phyloP scores from a whole-genome alignment of 2,797 vertebrate genomes.

The Xenopus petersii region DNA sequence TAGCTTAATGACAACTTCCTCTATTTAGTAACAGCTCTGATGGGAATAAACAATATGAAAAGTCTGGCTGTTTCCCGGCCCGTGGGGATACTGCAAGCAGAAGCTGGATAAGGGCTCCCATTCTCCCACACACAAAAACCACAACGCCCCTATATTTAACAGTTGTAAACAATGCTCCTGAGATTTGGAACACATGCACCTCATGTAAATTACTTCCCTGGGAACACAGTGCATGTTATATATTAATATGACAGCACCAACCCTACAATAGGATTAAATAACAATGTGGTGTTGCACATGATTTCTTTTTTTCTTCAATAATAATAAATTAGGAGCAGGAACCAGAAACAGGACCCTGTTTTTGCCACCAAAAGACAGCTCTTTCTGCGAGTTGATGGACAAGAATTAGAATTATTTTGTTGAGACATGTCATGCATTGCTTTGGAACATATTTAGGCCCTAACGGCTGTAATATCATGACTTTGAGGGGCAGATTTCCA shows the following conservation, averaged over 20 bases:
- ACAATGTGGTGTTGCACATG: neutral
- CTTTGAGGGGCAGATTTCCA: too few species aligned
- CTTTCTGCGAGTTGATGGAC: too few species aligned
- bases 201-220: neutral
- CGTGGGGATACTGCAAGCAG: conserved; percentile 27
- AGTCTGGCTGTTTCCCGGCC: conserved; percentile 50
- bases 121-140: conserved; percentile 23
- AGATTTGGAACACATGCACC: neutral
- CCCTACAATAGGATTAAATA: neutral
- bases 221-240: neutral
- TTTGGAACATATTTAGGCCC: too few species aligned
- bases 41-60: conserved; percentile 56
- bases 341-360: neutral
- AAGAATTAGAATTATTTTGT: too few species aligned
- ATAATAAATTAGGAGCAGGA: neutral
- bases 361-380: too few species aligned
- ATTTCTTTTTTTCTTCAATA: too few species aligned
- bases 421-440: too few species aligned
- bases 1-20: conserved; percentile 58
- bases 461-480: too few species aligned
- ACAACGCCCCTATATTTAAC: conserved; percentile 5
- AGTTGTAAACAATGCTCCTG: neutral
- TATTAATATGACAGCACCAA: neutral
- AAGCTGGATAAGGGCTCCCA: conserved; percentile 2
- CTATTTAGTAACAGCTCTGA: conserved; percentile 54